These are phyloP conservation scores for Acrobeloides nanus DNA, from an alignment of 2,888 invertebrate species.

Conservation along the genomic window DNA sequence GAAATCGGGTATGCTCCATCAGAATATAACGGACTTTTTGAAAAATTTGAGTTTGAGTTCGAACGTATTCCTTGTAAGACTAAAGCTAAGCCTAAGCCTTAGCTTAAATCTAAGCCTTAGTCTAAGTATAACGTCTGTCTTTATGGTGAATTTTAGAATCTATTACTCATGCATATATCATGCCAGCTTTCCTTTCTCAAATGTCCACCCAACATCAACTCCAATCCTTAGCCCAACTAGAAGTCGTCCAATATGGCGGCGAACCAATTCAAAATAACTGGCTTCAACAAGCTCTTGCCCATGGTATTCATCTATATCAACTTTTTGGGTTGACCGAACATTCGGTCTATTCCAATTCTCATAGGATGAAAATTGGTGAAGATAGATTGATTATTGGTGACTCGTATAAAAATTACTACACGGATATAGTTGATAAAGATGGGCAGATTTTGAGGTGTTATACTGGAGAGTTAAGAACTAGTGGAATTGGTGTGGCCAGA, in stretches of 20 bases:
- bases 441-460: slow-evolving; percentile 10
- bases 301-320: slow-evolving; percentile 18
- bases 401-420: slow-evolving; percentile 20
- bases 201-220: slow-evolving; percentile 4
- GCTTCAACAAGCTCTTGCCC: slow-evolving; percentile 1
- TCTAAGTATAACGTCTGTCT: no score
- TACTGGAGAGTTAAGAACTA: slow-evolving; percentile 12
- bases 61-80: no score
- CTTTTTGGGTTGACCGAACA: slow-evolving; percentile 44
- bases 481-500: no score
- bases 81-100: no score
- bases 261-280: slow-evolving; percentile 21
- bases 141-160: no score
- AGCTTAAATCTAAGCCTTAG: no score
- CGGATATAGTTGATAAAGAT: slow-evolving; percentile 15
- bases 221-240: slow-evolving; percentile 2
- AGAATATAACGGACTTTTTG: no score
- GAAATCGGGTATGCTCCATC: no score
- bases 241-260: slow-evolving; percentile 30
- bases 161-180: slow-evolving; percentile 38
- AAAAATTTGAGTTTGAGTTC: no score
- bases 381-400: slow-evolving; percentile 21
- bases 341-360: slow-evolving; percentile 32
- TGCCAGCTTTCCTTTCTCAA: slow-evolving; percentile 36
- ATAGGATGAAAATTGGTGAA: slow-evolving; percentile 10